A percentile compares a stretch with the other conserved stretches of the same genome.
Evolutionary conservation across 2,797 vertebrate genomes (phyloP).

Genomic region (Macroramphosus scolopax): DNA sequence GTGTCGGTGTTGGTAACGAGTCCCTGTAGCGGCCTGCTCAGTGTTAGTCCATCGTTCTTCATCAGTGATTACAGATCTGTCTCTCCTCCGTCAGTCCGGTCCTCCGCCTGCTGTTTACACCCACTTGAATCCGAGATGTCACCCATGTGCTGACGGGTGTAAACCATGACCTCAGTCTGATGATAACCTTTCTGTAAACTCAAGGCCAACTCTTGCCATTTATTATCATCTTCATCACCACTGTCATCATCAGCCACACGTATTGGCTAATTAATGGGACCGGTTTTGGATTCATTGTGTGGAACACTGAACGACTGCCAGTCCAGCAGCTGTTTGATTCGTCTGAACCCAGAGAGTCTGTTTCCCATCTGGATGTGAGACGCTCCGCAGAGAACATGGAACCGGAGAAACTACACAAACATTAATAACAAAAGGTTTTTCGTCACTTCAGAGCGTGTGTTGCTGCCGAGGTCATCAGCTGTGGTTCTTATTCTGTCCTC

Average conservation of each 20-base stretch:
- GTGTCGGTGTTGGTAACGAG: not conserved
- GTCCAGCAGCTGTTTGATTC: slow-evolving; percentile 25
- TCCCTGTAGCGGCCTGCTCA: slow-evolving; percentile 1
- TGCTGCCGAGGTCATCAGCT: no score
- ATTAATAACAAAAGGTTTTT: not conserved
- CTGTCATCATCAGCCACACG: slow-evolving; percentile 47
- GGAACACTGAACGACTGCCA: slow-evolving; percentile 32
- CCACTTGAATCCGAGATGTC: slow-evolving; percentile 54
- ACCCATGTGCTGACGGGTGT: slow-evolving; percentile 35
- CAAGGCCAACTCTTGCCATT: slow-evolving; percentile 50
- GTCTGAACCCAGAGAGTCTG: slow-evolving; percentile 3
- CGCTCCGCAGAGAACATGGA: not conserved
- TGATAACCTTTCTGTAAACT: slow-evolving; percentile 71
- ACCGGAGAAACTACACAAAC: not conserved
- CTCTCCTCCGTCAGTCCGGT: slow-evolving; percentile 43
- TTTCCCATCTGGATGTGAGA: slow-evolving; percentile 9
- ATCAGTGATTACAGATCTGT: no score
- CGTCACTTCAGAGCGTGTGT: no score
- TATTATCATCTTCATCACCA: slow-evolving; percentile 57
- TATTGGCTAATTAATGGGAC: slow-evolving; percentile 54
- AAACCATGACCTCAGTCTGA: slow-evolving; percentile 68
- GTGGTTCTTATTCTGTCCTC: not conserved
- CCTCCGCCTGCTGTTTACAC: slow-evolving; percentile 65
- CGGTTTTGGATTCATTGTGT: slow-evolving; percentile 44
- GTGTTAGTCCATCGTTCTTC: slow-evolving; percentile 14